Conservation (phyloP, 2,797 vertebrate species). For the Mormyrops boulengeri region DNA sequence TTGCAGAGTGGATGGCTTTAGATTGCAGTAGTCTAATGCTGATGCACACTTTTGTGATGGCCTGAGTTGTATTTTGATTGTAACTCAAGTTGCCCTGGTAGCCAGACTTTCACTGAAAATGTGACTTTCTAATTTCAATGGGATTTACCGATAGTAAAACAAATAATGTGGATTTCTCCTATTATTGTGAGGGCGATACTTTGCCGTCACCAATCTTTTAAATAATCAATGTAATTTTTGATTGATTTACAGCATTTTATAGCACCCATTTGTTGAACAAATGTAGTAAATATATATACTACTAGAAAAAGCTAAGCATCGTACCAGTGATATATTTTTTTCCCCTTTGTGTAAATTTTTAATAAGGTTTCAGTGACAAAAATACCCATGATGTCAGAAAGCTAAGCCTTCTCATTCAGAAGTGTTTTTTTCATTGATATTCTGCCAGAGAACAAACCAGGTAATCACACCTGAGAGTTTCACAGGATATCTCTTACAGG, state of each 20-base stretch:
- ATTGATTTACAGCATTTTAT: not conserved
- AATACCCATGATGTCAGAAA: not conserved
- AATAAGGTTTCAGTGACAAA: not conserved
- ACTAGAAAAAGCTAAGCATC: not conserved
- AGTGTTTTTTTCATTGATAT: not conserved
- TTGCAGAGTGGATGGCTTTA: not conserved
- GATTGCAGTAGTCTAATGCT: not conserved
- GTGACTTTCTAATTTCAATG: not conserved
- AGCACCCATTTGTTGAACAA: not conserved
- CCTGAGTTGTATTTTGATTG: not conserved
- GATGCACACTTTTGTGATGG: not conserved
- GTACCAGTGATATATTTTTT: not conserved
- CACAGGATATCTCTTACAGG: not conserved
- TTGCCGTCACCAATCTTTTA: not conserved
- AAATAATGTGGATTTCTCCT: not conserved
- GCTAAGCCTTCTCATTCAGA: not conserved
- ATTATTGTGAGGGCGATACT: not conserved
- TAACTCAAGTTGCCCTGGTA: not conserved
- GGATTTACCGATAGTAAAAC: not conserved
- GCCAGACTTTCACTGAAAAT: not conserved
- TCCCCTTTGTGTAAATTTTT: not conserved
- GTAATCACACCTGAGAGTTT: not conserved
- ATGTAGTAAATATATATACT: not conserved
- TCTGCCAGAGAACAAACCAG: not conserved
- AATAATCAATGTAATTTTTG: not conserved